A percentile compares a stretch with the other conserved stretches of the same genome.
Evolutionary conservation across 2,113 vertebrate species (phyloP).

Genomic region (Gymnorhina tibicen): DNA sequence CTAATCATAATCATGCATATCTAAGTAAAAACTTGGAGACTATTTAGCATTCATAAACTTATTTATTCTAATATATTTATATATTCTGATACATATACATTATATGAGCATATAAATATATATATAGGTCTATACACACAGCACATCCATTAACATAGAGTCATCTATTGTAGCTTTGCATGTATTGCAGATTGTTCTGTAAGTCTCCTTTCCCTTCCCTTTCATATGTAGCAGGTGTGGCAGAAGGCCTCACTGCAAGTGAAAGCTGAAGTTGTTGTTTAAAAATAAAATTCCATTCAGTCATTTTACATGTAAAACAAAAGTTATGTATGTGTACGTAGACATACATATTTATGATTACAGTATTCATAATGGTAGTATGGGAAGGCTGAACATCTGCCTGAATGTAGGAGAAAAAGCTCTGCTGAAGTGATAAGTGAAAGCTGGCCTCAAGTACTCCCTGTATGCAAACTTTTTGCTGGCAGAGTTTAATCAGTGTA

Average conservation of each 20-base stretch:
- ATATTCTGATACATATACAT: not conserved
- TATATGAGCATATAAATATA: not conserved
- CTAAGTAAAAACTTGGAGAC: not conserved
- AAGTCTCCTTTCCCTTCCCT: constrained; percentile 7
- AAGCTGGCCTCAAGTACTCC: not conserved
- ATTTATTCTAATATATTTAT: constrained; percentile 5
- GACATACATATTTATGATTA: not conserved
- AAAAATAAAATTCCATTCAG: not conserved
- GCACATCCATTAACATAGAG: not conserved
- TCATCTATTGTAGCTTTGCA: not conserved
- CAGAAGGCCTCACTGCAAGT: not conserved
- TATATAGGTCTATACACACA: not conserved
- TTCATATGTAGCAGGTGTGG: not conserved
- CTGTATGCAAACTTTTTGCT: not conserved
- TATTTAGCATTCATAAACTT: not conserved
- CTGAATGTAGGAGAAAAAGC: not conserved
- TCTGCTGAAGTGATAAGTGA: not conserved
- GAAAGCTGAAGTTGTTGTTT: not conserved
- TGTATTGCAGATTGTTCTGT: not conserved
- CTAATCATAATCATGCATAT: not conserved
- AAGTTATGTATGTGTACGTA: not conserved
- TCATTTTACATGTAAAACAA: not conserved
- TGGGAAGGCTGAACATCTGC: not conserved
- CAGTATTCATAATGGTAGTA: not conserved
- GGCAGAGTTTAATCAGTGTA: constrained; percentile 35